Base-by-base conservation (phyloP, 2,888 invertebrate species). In the Onthophagus sagittarius region DNA sequence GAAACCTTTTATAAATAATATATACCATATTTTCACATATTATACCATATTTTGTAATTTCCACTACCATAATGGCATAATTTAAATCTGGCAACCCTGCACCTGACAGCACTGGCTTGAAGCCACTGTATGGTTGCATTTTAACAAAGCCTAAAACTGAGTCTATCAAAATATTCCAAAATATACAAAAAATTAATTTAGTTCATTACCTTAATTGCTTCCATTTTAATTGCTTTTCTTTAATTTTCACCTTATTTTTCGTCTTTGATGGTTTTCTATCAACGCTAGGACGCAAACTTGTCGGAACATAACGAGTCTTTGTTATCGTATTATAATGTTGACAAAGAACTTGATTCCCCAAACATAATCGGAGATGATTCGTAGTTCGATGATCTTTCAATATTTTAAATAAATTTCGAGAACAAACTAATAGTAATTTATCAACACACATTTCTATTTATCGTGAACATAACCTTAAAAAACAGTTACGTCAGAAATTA, bases 341-440 rank as follows among this genome's bases (percentile, higher is more conserved):
- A 53, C 11, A 3, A 6, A 69, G 9, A 15, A 63, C 63, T 63
- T 33, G 67, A 69, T 69, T 33, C 14, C 33, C 11, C 11, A 53
- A 53, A 53, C 39, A 53, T 7, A 53, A 53, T 72, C 69, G 63
- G 2, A 63, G 31, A 14, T 63, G 32, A 69, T 31, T n/a, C 11
- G 33, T 15, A 23, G 14, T 23, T 31, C 69, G 62, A 14, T 62
- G 7, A 69, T 69, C 14, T 33, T 11, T 62, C 13, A 15, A 14
- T 15, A 72, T 11, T 69, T 69, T 62, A 3, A 69, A 33, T 62
- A 72, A 15, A 63, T 72, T 72, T 69, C 33, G 62, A 9, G 15
- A 14, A 15, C 31, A 33, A 63, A 63, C 67, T 62, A 33, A 69
- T 69, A 72, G 13, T 13, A 63, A 32, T 3, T 72, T 72, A 63